Conservation (phyloP, 2,113 vertebrate species). For the Anhinga rufa region DNA sequence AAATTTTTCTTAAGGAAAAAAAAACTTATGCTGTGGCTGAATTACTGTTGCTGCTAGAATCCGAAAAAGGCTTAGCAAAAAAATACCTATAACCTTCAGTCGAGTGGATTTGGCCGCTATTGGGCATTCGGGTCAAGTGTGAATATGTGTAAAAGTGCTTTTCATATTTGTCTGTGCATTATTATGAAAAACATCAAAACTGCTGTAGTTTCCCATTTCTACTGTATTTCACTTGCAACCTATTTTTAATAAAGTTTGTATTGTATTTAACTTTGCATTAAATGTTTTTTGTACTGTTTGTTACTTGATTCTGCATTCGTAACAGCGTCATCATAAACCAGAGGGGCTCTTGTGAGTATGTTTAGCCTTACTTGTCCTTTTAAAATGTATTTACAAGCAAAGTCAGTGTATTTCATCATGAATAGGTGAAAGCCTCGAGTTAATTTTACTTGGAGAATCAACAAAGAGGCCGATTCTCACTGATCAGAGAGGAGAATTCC, state of each 20-base stretch:
- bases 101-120: slow-evolving; percentile 59
- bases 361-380: neutral
- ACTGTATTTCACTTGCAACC: slow-evolving; percentile 81
- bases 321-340: neutral
- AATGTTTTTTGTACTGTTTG: slow-evolving; percentile 29
- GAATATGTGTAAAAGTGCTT: slow-evolving; percentile 70
- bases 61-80: slow-evolving; percentile 55
- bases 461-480: neutral
- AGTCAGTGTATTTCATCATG: neutral
- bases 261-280: slow-evolving; percentile 79
- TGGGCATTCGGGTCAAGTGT: slow-evolving; percentile 64
- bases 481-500: neutral
- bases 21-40: slow-evolving; percentile 34
- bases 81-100: slow-evolving; percentile 18
- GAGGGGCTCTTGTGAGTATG: neutral
- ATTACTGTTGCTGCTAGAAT: slow-evolving; percentile 57
- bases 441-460: neutral
- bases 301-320: neutral
- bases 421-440: neutral
- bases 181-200: slow-evolving; percentile 70
- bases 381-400: neutral
- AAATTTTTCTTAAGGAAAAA: slow-evolving; percentile 15
- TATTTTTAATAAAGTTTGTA: slow-evolving; percentile 87
- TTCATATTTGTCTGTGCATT: slow-evolving; percentile 69
- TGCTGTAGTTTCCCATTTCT: slow-evolving; percentile 82